phyloP scores from a whole-genome alignment of 2,113 vertebrate genomes.

The Tetrax tetrax region DNA sequence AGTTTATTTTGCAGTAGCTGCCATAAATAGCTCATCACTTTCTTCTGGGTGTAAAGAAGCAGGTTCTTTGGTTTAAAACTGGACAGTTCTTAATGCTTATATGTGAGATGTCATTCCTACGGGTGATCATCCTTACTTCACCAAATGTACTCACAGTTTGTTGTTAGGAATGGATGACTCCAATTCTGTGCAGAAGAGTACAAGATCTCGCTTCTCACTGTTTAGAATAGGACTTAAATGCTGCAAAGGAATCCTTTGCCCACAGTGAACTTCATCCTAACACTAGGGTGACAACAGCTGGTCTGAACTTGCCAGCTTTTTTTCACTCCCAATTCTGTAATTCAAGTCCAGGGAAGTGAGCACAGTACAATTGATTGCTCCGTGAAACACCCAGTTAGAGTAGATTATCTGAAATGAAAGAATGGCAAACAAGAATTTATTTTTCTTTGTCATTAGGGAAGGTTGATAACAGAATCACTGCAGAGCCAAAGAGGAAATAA shows the following conservation, averaged over 20 bases:
- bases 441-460: not conserved
- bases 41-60: not conserved
- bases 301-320: not conserved
- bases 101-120: not conserved
- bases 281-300: not conserved
- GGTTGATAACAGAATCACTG: not conserved
- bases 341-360: not conserved
- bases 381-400: not conserved
- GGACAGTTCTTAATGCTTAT: not conserved
- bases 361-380: not conserved
- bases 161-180: not conserved
- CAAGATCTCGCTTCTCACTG: not conserved
- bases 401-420: not conserved
- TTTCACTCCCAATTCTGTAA: not conserved
- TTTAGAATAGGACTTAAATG: not conserved
- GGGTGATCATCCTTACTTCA: not conserved
- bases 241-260: not conserved
- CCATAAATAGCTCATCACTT: not conserved
- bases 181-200: not conserved
- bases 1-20: not conserved
- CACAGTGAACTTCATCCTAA: not conserved
- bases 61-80: not conserved
- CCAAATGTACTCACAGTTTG: not conserved
- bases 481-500: not conserved
- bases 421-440: not conserved